Percentiles rank a stretch among this genome's conserved stretches.
These are phyloP conservation scores for Solenodon paradoxus DNA, from an alignment of 2,113 vertebrate genomes.

Conservation along the genomic window DNA sequence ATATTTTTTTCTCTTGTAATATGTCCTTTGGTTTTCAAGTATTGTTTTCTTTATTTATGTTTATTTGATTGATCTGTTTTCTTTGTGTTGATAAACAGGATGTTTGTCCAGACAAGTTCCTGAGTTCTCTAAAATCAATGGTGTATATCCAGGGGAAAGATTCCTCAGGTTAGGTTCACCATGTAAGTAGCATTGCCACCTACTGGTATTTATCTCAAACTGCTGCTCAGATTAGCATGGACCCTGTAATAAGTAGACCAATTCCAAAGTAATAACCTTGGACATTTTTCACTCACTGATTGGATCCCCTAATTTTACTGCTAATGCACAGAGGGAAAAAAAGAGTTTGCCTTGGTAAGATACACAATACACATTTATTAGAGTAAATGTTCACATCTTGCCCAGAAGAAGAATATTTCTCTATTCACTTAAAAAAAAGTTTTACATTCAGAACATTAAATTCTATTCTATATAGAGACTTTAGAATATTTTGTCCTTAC, in stretches of 20 bases:
- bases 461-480: not conserved
- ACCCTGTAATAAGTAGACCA: not conserved
- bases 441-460: not conserved
- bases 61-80: not conserved
- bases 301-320: not conserved
- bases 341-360: not conserved
- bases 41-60: not conserved
- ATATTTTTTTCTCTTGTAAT: not conserved
- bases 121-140: fast-evolving
- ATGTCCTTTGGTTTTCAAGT: not conserved
- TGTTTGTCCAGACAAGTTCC: not conserved
- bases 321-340: not conserved
- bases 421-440: not conserved
- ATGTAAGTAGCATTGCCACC: not conserved
- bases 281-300: not conserved
- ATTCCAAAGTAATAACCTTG: not conserved
- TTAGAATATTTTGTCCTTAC: not conserved
- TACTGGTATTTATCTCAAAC: slow-evolving; percentile 34
- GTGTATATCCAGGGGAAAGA: fast-evolving
- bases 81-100: not conserved
- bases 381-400: not conserved
- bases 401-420: not conserved
- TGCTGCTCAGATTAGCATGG: not conserved
- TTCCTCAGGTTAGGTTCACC: fast-evolving
- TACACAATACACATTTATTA: not conserved